A percentile compares a stretch with the other conserved stretches of the same genome.
Conservation (phyloP, 2,113 vertebrate species). For the Struthidea cinerea region DNA sequence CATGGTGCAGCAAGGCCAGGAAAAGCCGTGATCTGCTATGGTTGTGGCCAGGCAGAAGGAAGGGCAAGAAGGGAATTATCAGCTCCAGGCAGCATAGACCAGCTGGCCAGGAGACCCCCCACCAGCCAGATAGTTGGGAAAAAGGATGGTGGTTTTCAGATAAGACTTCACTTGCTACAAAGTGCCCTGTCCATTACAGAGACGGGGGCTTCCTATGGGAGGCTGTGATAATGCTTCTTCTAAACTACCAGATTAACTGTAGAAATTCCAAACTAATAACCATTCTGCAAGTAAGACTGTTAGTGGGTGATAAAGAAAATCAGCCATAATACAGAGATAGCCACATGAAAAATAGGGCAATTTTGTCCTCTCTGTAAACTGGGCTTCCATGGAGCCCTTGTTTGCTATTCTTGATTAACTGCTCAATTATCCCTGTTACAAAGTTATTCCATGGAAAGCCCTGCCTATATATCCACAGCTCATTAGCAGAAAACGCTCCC, state of each 20-base stretch:
- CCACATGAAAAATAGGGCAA: slow-evolving; percentile 62
- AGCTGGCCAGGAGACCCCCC: neutral
- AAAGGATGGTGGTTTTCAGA: neutral
- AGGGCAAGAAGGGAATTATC: neutral
- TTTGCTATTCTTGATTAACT: slow-evolving; percentile 64
- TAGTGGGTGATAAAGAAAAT: slow-evolving; percentile 52
- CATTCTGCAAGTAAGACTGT: slow-evolving; percentile 22
- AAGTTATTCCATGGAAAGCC: slow-evolving; percentile 28
- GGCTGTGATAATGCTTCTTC: neutral
- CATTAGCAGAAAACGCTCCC: slow-evolving; percentile 14
- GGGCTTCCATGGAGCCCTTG: slow-evolving; percentile 44
- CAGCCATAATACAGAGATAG: slow-evolving; percentile 44
- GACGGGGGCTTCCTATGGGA: neutral
- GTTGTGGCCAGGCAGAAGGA: neutral
- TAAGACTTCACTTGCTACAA: neutral
- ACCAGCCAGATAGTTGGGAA: neutral
- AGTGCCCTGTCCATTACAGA: neutral
- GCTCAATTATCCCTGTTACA: slow-evolving; percentile 53
- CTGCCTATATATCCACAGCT: slow-evolving; percentile 8
- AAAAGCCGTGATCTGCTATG: neutral
- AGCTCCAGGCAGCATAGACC: neutral
- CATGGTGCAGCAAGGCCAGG: neutral
- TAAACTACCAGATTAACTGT: slow-evolving; percentile 36
- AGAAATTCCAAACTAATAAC: slow-evolving; percentile 53
- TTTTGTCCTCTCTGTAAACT: slow-evolving; percentile 52